Evolutionary conservation across 1,140 invertebrate genomes (phyloP).

Genomic region (Ditylenchus dipsaci): DNA sequence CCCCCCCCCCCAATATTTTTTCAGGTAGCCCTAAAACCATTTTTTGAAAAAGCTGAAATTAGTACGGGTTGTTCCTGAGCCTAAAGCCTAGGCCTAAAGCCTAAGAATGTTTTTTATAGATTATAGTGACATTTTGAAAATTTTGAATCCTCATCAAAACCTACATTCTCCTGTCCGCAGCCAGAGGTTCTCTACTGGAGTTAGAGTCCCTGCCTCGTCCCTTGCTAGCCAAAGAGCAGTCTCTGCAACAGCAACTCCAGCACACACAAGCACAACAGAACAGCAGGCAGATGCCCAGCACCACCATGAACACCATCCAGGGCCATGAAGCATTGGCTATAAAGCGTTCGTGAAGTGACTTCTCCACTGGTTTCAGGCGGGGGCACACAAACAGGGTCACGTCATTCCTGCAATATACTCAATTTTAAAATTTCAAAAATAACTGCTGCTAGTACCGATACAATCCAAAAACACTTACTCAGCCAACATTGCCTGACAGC

Average conservation of each 20-base stretch:
- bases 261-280: conserved; percentile 28
- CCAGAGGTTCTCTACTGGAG: not conserved
- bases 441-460: too few species aligned
- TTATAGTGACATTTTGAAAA: too few species aligned
- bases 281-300: conserved; percentile 14
- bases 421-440: too few species aligned
- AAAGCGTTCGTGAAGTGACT: conserved; percentile 24
- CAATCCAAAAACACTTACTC: not conserved
- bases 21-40: too few species aligned
- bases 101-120: too few species aligned
- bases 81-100: too few species aligned
- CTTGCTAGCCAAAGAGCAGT: not conserved
- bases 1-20: too few species aligned
- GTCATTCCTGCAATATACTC: conserved; percentile 7
- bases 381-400: conserved; percentile 27
- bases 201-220: not conserved
- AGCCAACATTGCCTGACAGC: conserved; percentile 24
- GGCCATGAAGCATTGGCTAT: conserved; percentile 27
- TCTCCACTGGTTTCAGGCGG: conserved; percentile 23
- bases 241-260: conserved; percentile 17
- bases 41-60: too few species aligned
- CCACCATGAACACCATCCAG: conserved; percentile 19
- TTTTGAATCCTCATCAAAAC: too few species aligned
- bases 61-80: too few species aligned
- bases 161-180: conserved; percentile 16